phyloP scores from a whole-genome alignment of 2,113 vertebrate genomes.

The Rhabdornis inornatus region DNA sequence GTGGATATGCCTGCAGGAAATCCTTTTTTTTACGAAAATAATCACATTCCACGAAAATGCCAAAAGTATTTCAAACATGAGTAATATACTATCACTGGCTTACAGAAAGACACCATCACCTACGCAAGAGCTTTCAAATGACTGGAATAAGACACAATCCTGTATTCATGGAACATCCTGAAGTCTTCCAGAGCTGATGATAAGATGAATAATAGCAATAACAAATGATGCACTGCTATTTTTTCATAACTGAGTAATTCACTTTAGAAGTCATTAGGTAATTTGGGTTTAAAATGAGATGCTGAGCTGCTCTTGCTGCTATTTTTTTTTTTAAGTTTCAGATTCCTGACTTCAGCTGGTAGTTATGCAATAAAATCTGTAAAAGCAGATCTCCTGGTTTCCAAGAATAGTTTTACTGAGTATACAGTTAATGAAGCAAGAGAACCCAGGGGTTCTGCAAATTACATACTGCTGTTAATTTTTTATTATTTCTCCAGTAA shows the following conservation, averaged over 20 bases:
- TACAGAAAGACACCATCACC: background rate
- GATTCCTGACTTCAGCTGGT: background rate
- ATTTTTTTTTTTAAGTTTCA: background rate
- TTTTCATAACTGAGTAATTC: constrained; percentile 15
- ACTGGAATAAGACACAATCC: background rate
- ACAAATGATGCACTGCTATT: background rate
- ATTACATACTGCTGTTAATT: background rate
- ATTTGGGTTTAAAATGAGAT: constrained; percentile 12
- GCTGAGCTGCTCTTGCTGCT: background rate
- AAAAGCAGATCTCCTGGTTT: constrained; percentile 24
- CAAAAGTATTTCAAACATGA: background rate
- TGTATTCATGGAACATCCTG: background rate
- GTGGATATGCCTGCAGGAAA: background rate
- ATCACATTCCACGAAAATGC: background rate
- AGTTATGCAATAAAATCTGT: background rate
- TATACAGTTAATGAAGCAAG: background rate
- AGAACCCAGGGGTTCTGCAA: background rate
- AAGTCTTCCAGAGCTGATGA: constrained; percentile 8
- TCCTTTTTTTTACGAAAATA: background rate
- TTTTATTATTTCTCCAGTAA: background rate
- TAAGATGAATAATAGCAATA: background rate
- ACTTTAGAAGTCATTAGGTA: constrained; percentile 6
- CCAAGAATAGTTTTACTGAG: constrained; percentile 11
- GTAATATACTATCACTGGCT: background rate
- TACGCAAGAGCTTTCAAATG: background rate